phyloP scores from a whole-genome alignment of 2,888 invertebrate genomes.

The Notocelia uddmanniana region DNA sequence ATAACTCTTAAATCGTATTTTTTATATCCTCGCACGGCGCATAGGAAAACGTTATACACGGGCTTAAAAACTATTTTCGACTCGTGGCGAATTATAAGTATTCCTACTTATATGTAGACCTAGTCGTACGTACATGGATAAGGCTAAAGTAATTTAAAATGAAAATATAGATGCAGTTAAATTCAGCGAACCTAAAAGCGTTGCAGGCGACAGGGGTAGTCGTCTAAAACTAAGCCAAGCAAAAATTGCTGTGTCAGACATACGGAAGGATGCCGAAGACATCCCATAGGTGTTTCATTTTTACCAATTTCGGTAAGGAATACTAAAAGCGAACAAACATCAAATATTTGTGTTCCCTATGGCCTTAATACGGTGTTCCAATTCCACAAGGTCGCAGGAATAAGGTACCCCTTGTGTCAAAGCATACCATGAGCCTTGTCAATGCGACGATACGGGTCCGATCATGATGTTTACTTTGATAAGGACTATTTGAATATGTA shows the following conservation, averaged over 20 bases:
- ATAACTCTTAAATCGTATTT: too few species aligned
- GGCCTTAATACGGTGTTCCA: slow-evolving; percentile 39
- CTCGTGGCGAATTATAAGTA: too few species aligned
- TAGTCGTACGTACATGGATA: too few species aligned
- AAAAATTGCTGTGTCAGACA: neutral
- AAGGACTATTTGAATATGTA: slow-evolving; percentile 34
- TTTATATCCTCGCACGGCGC: too few species aligned
- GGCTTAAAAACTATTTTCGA: too few species aligned
- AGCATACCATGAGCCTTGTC: slow-evolving; percentile 16
- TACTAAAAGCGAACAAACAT: slow-evolving; percentile 4
- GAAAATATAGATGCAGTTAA: too few species aligned
- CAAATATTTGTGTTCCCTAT: slow-evolving; percentile 28
- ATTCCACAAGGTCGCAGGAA: slow-evolving; percentile 28
- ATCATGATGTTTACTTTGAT: slow-evolving; percentile 35
- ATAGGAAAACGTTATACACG: too few species aligned
- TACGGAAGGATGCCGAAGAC: neutral
- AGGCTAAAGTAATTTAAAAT: too few species aligned
- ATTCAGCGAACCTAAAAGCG: too few species aligned
- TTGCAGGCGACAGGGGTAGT: too few species aligned
- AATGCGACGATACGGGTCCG: slow-evolving; percentile 23
- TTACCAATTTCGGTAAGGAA: neutral
- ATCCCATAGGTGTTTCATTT: neutral
- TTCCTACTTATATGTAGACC: too few species aligned
- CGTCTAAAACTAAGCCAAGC: too few species aligned
- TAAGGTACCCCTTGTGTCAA: slow-evolving; percentile 28